Base-by-base conservation (phyloP, 1,140 invertebrate genomes). In the Scylla paramamosain region DNA sequence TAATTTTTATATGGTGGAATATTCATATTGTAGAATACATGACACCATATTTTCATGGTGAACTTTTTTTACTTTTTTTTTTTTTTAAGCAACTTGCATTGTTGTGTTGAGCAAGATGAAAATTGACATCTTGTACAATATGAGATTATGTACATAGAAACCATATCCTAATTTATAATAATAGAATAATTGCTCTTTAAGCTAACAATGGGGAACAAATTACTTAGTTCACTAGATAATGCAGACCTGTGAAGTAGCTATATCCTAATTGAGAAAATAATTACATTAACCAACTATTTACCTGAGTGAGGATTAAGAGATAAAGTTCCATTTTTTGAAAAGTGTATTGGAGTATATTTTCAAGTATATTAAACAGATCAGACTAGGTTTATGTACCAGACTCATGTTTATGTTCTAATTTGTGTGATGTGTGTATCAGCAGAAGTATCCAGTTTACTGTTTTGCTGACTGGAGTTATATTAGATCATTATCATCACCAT, bases 1-100 rank as follows among this genome's bases (percentile, higher is more conserved):
- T 77, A 77, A 77, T 77, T 77, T 77, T 77, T 77, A 77, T 77
- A 77, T 25, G 67, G 67, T 77, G 67, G 67, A n/a, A 77, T 77
- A 77, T 59, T 59, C 52, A 59, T 77, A 77, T 8, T n/a, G 25
- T 77, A 77, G 67, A 77, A 77, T 77, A n/a, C 67, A 20, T 77
- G 67, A 77, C 67, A 77, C 67, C 67, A 77, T 77, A 77, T 77
- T 77, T 77, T 77, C 20, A n/a, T 77, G 67, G 67, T 77, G 67
- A 77, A 77, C 25, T 77, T 77, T 77, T 77, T 77, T 77, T 39
- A 2, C 1, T 6, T 39, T 39, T 39, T 39, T 39, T 39, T 39
- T 2, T 39, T 39, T 39, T 39, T 39, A 39, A 77, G 20, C 20
- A 77, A 77, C 67, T 77, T 77, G 20, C 8, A n/a, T n/a, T n/a